These are phyloP conservation scores for Aethina tumida DNA, from an alignment of 1,140 invertebrate species.

Conservation along the genomic window DNA sequence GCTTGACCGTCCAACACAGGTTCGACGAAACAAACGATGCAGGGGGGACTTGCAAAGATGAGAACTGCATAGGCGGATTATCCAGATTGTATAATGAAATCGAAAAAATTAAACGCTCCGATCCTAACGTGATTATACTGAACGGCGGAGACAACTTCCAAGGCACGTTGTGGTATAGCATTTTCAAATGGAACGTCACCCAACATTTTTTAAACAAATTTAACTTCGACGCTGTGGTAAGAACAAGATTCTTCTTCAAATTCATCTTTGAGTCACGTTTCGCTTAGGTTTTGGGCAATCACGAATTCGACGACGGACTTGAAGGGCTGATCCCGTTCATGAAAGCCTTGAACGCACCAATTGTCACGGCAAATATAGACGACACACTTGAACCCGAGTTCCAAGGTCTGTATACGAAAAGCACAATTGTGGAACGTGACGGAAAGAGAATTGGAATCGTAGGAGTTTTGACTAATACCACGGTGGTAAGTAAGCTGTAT, in stretches of 20 bases:
- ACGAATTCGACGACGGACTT: conserved; percentile 78
- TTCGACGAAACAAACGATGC: conserved; percentile 57
- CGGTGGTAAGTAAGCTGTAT: conserved; percentile 41
- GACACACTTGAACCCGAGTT: conserved; percentile 57
- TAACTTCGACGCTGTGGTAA: conserved; percentile 71
- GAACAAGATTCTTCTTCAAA: conserved; percentile 16
- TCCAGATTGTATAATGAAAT: conserved; percentile 53
- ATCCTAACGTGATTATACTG: conserved; percentile 56
- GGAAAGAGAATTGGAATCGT: conserved; percentile 67
- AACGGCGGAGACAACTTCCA: conserved; percentile 82
- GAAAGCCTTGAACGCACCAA: conserved; percentile 47
- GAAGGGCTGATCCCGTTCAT: conserved; percentile 66
- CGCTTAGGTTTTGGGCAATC: conserved; percentile 72
- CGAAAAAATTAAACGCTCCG: conserved; percentile 40
- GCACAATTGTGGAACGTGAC: conserved; percentile 44
- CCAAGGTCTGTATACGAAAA: conserved; percentile 48
- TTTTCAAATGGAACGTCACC: conserved; percentile 63
- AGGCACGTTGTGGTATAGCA: conserved; percentile 76
- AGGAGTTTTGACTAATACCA: conserved; percentile 63
- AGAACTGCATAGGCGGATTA: conserved; percentile 61
- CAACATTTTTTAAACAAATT: conserved; percentile 66
- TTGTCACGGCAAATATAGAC: conserved; percentile 71
- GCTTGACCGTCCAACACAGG: too few relatives aligned
- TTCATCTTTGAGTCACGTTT: conserved; percentile 4
- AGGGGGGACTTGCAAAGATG: conserved; percentile 48